phyloP scores from a whole-genome alignment of 1,140 invertebrate genomes.

The Vanessa atalanta region DNA sequence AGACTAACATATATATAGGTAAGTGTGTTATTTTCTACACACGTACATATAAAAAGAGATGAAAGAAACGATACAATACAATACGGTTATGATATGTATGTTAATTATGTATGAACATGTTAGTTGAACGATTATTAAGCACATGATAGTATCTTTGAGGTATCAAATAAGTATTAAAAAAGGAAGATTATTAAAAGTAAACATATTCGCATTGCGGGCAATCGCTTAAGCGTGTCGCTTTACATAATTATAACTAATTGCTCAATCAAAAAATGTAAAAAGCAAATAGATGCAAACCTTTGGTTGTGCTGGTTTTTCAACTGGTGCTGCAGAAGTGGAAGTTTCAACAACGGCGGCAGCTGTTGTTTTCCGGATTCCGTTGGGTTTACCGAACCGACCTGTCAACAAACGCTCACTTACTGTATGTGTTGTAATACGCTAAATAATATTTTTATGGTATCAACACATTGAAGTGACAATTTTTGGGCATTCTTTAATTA shows the following conservation, averaged over 20 bases:
- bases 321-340: conserved; percentile 49
- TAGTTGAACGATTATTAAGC: neutral
- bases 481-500: neutral
- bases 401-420: conserved; percentile 54
- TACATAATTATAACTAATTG: conserved; percentile 38
- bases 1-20: too few relatives aligned
- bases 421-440: conserved; percentile 25
- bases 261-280: conserved; percentile 17
- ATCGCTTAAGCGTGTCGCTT: conserved; percentile 53
- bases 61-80: conserved; percentile 11
- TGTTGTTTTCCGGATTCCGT: conserved; percentile 57
- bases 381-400: conserved; percentile 74
- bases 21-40: too few relatives aligned
- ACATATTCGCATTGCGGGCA: conserved; percentile 54
- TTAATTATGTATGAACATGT: neutral
- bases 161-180: conserved; percentile 32
- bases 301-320: conserved; percentile 62
- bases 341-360: conserved; percentile 42
- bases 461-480: neutral
- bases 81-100: conserved; percentile 4
- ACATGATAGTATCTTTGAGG: conserved; percentile 12
- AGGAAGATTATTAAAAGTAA: conserved; percentile 36
- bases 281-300: conserved; percentile 57
- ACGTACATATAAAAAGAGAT: too few relatives aligned
- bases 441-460: neutral